Conservation (phyloP, 1,140 invertebrate species). For the Drosophila ficusphila region DNA sequence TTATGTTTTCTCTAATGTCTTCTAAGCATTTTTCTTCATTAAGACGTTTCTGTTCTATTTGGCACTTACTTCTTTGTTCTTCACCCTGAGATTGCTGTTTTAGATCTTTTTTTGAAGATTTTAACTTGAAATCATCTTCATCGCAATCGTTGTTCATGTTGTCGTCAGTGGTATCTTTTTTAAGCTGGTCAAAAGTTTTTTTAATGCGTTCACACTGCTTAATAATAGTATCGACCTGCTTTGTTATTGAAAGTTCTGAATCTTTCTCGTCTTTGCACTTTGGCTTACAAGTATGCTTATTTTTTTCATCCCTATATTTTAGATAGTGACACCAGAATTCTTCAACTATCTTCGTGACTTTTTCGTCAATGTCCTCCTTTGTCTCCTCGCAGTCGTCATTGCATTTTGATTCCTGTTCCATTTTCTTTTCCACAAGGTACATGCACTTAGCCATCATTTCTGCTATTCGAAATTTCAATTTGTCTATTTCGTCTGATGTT, state of each 20-base stretch:
- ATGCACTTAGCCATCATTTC: slow-evolving; percentile 11
- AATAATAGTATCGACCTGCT: slow-evolving; percentile 23
- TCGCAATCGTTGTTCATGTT: too few relatives aligned
- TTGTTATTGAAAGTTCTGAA: not conserved
- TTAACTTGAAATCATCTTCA: too few relatives aligned
- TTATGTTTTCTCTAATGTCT: not conserved
- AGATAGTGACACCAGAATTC: not conserved
- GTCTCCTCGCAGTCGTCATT: too few relatives aligned
- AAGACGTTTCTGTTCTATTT: too few relatives aligned
- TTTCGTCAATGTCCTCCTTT: not conserved
- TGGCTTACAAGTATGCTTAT: not conserved
- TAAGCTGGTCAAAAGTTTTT: not conserved
- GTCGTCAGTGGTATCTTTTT: not conserved
- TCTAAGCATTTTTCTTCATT: not conserved
- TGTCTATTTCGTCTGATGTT: not conserved
- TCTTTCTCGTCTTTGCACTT: not conserved
- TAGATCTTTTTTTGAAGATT: too few relatives aligned
- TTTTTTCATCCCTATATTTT: not conserved
- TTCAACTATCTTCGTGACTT: not conserved
- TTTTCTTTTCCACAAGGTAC: not conserved
- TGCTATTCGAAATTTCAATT: not conserved
- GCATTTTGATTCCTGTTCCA: not conserved
- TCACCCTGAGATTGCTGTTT: too few relatives aligned
- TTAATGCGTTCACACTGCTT: slow-evolving; percentile 18
- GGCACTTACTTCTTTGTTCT: not conserved